Evolutionary conservation across 53 echinoderm and acorn worm genomes (phyloP), one percentile per base, ranked within the genome.

Genomic region (Holothuria scabra): DNA sequence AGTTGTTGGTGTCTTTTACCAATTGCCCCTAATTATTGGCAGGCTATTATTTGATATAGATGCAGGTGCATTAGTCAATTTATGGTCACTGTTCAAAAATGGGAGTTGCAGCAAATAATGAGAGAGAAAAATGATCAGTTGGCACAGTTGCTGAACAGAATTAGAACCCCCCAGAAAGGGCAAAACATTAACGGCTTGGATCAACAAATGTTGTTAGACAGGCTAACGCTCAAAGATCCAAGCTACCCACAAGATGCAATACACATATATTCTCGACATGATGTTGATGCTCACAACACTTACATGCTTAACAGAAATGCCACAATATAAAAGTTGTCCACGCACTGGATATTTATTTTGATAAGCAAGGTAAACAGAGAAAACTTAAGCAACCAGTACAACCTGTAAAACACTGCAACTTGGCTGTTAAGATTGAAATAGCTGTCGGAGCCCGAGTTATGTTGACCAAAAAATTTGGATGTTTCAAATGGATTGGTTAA

Each of bases 1-100:
- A 66, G 81, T 69, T 70, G 82, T 87, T 21, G 87, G 82, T n/a
- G 87, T 82, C 33, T 87, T 87, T 34, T 82, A 82, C 57, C 87
- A 82, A 62, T 49, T 87, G 5, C 58, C 71, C 24, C 87, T 83
- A 48, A 57, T 87, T 24, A 44, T 35, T 70, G 85, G 60, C 76
- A 32, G 23, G 20, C 24, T 76, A 60, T 34, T 85, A 14, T 85
- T 58, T 60, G 41, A 74, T 14, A 48, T 60, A 22, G 64, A 62
- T 37, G 33, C 46, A 59, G 75, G 85, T 19, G 32, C 38, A 60
- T 56, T 81, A 10, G 46, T 25, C 25, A 66, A 87, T 8, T 38
- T 60, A 61, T 76, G 85, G 85, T 74, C 85, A 33, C 46, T 60
- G 38, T 85, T 85, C 30, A 32, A 60, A 74, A 46, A 16, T 87